Base-by-base conservation (phyloP, 1,140 invertebrate species). In the Phenacoccus solenopsis region DNA sequence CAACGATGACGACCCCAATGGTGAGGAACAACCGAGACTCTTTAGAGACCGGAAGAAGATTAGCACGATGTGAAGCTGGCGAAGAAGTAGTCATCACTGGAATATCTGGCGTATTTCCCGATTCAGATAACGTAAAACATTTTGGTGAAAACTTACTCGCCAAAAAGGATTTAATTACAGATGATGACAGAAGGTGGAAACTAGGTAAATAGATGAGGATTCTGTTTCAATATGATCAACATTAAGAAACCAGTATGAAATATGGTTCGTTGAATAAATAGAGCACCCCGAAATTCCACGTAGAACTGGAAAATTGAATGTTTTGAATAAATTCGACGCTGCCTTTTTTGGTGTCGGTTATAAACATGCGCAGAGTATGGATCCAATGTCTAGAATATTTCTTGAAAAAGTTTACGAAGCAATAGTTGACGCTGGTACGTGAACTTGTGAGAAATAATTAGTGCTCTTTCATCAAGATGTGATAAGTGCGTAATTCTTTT, bases 11-110 rank as follows among this genome's bases (percentile, higher is more conserved):
- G n/a, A n/a, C n/a, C n/a, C n/a, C n/a, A n/a, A n/a, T 49, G 20
- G 38, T n/a, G 13, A 10, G 38, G 13, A 49, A 49, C 20, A 10
- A 68, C 28, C 69, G 73, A 64, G 27, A 69, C 4, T 72, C 72
- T 12, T 69, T 75, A 9, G 67, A 71, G 22, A 74, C 75, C 3
- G 76, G 76, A 1, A 70, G 71, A 25, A 71, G 68, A 57, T 69
- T 77, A 1, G 75, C 72, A 10, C 32, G 72, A 2, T 71, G 76
- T 9, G 69, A 70, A 3, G 78, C 82, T 3, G 88, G 84, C 0
- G 90, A 94, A 70, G 90, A 94, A 74, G 84, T 96, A 68, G 88
- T 92, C 30, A 90, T 96, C 73, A 81, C 82, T 70, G 90, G 90
- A 27, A 84, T 95, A 13, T 85, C 92, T 0, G 93, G 94, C 13